Conservation (phyloP, 1,140 invertebrate species). For the Rhizoglyphus robini region DNA sequence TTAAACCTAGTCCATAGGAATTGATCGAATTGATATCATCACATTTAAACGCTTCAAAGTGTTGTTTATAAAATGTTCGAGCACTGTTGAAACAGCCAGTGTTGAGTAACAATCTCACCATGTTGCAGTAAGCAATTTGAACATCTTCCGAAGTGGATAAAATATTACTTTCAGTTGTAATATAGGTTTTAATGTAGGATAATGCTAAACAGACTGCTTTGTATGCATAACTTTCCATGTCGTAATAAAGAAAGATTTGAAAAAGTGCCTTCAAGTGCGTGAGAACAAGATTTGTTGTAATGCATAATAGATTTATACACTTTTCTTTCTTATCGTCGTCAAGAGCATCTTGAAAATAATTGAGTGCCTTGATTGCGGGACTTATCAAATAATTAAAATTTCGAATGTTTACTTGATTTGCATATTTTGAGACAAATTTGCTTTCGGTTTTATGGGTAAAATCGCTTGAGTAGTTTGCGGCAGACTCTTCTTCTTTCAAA, state of each 20-base stretch:
- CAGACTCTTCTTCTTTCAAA: neutral
- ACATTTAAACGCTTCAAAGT: neutral
- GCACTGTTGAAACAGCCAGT: conserved; percentile 6
- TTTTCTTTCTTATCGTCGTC: neutral
- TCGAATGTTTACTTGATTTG: neutral
- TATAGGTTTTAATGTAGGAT: neutral
- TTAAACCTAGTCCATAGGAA: neutral
- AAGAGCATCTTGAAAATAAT: neutral
- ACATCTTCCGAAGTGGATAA: neutral
- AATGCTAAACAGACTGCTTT: neutral
- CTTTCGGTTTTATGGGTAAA: neutral
- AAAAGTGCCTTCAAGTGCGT: neutral
- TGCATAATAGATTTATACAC: neutral
- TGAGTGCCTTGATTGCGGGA: neutral
- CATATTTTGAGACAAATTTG: neutral
- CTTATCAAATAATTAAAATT: neutral
- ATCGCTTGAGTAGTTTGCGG: neutral
- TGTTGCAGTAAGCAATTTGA: neutral
- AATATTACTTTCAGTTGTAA: neutral
- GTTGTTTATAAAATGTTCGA: neutral
- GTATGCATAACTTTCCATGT: neutral
- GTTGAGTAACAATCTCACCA: neutral
- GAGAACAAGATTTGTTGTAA: neutral
- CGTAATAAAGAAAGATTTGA: conserved; percentile 9
- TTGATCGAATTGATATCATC: neutral